These are phyloP conservation scores for Drosophila mimetica DNA, from an alignment of 2,888 invertebrate species.

Conservation along the genomic window DNA sequence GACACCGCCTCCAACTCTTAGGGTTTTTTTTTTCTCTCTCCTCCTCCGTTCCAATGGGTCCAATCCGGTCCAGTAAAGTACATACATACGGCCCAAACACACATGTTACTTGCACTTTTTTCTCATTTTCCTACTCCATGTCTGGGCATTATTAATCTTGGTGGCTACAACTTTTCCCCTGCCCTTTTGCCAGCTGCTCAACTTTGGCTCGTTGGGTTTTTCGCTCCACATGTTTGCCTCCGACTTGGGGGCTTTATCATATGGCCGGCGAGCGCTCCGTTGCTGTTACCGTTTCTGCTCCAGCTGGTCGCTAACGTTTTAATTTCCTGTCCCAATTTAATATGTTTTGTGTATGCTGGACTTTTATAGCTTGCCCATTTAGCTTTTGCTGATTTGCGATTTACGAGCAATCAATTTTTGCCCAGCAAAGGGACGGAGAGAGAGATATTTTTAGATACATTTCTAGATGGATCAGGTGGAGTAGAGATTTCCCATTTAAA, in stretches of 20 bases:
- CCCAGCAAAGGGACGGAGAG: neutral
- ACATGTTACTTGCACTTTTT: slow-evolving; percentile 65
- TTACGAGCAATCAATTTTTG: slow-evolving; percentile 29
- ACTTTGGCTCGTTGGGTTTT: slow-evolving; percentile 30
- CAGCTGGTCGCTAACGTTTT: slow-evolving; percentile 50
- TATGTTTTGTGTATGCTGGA: slow-evolving; percentile 24
- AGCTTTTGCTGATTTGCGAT: slow-evolving; percentile 31
- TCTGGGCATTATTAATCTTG: slow-evolving; percentile 51
- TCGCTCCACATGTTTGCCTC: slow-evolving; percentile 39
- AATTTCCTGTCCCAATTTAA: slow-evolving; percentile 62
- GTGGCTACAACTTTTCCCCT: slow-evolving; percentile 37
- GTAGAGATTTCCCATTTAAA: slow-evolving; percentile 3
- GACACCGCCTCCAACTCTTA: neutral
- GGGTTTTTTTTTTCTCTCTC: neutral
- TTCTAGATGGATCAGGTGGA: neutral
- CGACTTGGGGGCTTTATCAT: slow-evolving; percentile 40
- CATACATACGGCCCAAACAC: slow-evolving; percentile 4
- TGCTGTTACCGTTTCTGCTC: slow-evolving; percentile 43
- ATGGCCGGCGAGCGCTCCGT: slow-evolving; percentile 34
- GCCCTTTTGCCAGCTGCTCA: slow-evolving; percentile 31
- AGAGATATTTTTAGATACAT: neutral
- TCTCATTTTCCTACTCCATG: slow-evolving; percentile 29
- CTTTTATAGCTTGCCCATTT: slow-evolving; percentile 36
- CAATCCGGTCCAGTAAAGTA: slow-evolving; percentile 2
- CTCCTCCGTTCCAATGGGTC: neutral